Evolutionary conservation across 23 tunicate genomes (phyloP).

Genomic region (Ciona savignyi): DNA sequence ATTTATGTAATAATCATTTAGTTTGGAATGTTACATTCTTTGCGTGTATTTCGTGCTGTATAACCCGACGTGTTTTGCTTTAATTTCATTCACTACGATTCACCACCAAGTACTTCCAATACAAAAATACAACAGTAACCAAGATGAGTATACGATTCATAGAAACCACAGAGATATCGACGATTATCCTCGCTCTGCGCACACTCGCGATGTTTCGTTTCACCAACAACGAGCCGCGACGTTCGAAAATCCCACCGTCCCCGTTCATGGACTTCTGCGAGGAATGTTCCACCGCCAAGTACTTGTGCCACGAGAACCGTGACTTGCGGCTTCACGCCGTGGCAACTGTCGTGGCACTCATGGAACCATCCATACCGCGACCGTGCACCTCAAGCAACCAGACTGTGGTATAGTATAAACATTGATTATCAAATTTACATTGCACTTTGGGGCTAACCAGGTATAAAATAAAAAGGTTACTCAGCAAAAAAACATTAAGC

Average conservation of each 20-base stretch:
- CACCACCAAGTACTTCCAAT: too few relatives aligned
- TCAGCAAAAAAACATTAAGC: too few relatives aligned
- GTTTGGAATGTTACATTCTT: too few relatives aligned
- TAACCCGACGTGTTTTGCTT: too few relatives aligned
- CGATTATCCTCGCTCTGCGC: constrained; percentile 61
- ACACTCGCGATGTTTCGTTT: constrained; percentile 78
- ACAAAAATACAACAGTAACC: too few relatives aligned
- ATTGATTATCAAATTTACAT: not conserved
- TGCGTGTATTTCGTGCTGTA: too few relatives aligned
- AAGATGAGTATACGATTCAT: too few relatives aligned
- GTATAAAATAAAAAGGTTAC: too few relatives aligned
- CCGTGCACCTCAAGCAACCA: constrained; percentile 60
- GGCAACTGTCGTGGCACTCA: constrained; percentile 36
- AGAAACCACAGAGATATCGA: constrained; percentile 27
- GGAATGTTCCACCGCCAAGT: constrained; percentile 68
- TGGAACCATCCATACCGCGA: constrained; percentile 64
- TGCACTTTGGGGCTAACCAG: too few relatives aligned
- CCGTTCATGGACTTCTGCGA: constrained; percentile 69
- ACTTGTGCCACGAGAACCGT: constrained; percentile 55
- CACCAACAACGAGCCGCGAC: constrained; percentile 18
- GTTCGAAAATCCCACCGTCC: constrained; percentile 34
- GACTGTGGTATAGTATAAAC: constrained; percentile 29
- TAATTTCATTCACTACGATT: too few relatives aligned
- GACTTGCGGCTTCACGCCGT: constrained; percentile 69
- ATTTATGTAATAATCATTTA: too few relatives aligned